phyloP scores from a whole-genome alignment of 2,113 vertebrate genomes.

The Gavia stellata region DNA sequence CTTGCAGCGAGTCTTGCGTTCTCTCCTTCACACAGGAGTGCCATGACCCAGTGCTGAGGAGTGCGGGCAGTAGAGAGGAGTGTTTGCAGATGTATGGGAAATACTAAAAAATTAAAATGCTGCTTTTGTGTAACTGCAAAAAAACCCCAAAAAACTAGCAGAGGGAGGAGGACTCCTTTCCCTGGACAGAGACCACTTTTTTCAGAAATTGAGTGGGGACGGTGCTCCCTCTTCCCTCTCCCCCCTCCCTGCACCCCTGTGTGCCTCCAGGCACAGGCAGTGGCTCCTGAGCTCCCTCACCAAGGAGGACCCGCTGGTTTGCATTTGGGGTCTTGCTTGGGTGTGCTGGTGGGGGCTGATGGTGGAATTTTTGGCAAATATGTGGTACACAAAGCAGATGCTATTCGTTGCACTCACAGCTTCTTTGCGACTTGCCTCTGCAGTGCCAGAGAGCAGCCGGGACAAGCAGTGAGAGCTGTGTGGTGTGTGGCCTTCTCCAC shows the following conservation, averaged over 20 bases:
- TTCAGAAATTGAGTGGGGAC: neutral
- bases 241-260: fast-evolving
- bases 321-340: neutral
- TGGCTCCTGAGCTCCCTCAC: neutral
- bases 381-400: neutral
- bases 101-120: neutral
- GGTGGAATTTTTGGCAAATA: neutral
- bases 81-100: neutral
- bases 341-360: fast-evolving
- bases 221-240: neutral
- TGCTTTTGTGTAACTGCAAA: neutral
- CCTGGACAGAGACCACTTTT: neutral
- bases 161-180: neutral
- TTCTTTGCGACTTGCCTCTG: fast-evolving
- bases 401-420: fast-evolving
- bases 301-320: neutral
- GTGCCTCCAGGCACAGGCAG: no score
- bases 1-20: fast-evolving
- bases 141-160: neutral
- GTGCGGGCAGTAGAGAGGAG: neutral
- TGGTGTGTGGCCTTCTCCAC: fast-evolving
- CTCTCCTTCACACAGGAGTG: neutral
- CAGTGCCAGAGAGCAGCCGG: neutral
- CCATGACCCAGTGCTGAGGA: neutral
- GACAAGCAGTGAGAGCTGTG: neutral